A percentile compares a stretch with the other conserved stretches of the same genome.
phyloP scores from a whole-genome alignment of 1,140 invertebrate genomes.

The Penaeus chinensis region DNA sequence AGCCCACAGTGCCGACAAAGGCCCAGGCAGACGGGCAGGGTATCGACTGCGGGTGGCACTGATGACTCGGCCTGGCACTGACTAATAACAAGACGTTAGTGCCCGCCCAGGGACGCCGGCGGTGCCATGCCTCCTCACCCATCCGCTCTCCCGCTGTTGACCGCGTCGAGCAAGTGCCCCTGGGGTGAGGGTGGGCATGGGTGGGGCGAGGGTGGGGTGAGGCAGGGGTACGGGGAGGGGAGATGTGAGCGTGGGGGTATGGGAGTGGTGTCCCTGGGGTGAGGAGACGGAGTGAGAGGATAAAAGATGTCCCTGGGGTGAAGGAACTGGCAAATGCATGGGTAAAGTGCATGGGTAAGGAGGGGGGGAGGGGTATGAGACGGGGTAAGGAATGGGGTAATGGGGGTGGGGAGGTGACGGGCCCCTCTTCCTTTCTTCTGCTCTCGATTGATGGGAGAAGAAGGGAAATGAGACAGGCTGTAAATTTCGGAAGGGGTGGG shows the following conservation, averaged over 20 bases:
- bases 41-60: too few relatives aligned
- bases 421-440: too few relatives aligned
- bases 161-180: too few relatives aligned
- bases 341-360: neutral
- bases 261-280: neutral
- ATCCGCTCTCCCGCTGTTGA: too few relatives aligned
- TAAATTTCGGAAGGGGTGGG: neutral
- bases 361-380: neutral
- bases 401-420: neutral
- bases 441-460: neutral
- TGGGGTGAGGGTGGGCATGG: too few relatives aligned
- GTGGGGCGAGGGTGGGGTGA: neutral
- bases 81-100: too few relatives aligned
- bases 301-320: neutral
- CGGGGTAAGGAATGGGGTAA: neutral
- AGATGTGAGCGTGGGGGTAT: neutral
- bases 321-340: neutral
- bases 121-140: too few relatives aligned
- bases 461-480: constrained; percentile 11
- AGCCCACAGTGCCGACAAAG: too few relatives aligned
- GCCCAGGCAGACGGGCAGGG: too few relatives aligned
- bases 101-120: too few relatives aligned
- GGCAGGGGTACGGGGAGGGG: neutral
- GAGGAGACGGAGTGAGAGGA: neutral
- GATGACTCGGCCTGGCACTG: too few relatives aligned